Percentiles rank a stretch among this genome's conserved stretches.
These are phyloP conservation scores for Clarias magur DNA, from an alignment of 2,113 vertebrate genomes.

Conservation along the genomic window DNA sequence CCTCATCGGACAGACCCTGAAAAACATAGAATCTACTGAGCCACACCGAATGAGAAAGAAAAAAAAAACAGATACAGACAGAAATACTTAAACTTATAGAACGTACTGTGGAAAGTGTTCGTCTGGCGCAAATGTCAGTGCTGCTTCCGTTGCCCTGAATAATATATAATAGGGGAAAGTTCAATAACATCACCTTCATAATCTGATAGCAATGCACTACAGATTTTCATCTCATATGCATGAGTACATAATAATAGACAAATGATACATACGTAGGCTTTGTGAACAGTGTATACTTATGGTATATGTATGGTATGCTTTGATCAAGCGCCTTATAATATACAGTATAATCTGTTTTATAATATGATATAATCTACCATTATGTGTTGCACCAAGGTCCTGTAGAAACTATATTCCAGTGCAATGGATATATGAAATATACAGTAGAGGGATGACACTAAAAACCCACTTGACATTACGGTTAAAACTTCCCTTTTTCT, in stretches of 20 bases:
- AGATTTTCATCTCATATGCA: constrained; percentile 10
- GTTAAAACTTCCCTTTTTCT: not conserved
- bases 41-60: not conserved
- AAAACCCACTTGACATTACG: not conserved
- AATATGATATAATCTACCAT: not conserved
- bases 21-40: not conserved
- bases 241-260: not conserved
- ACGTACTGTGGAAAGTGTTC: constrained; percentile 10
- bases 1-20: constrained; percentile 71
- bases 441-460: not conserved
- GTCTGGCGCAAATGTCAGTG: not conserved
- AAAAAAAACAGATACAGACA: not conserved
- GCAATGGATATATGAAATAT: not conserved
- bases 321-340: not conserved
- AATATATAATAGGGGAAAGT: constrained; percentile 22
- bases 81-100: not conserved
- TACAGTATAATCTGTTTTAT: not conserved
- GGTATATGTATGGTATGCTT: not conserved
- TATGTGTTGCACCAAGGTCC: not conserved
- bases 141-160: not conserved
- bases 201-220: not conserved
- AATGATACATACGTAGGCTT: not conserved
- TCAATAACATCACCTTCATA: not conserved
- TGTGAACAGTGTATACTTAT: not conserved
- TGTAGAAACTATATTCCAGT: not conserved